Conservation (phyloP, 2,888 invertebrate genomes). For the Stenodera caucasica region DNA sequence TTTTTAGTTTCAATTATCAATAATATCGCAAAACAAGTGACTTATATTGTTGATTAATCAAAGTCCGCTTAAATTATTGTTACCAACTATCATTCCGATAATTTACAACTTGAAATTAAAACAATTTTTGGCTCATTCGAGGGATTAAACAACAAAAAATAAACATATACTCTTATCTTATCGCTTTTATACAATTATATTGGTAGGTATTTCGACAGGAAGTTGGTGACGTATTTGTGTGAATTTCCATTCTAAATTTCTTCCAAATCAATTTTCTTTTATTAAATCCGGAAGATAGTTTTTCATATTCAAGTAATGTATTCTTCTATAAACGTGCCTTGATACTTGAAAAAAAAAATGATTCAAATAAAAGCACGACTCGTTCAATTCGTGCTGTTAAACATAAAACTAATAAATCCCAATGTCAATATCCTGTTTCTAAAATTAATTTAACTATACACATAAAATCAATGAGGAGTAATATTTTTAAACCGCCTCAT, state of each 20-base stretch:
- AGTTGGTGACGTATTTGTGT: neutral
- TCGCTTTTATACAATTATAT: neutral
- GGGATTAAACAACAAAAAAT: no score
- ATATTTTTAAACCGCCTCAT: neutral
- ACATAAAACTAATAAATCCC: neutral
- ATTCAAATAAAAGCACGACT: no score
- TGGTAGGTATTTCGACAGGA: neutral
- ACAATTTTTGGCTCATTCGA: neutral
- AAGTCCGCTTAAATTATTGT: neutral
- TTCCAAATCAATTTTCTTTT: neutral
- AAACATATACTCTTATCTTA: neutral
- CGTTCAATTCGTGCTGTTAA: neutral
- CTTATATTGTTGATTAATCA: slow-evolving; percentile 4
- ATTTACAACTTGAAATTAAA: neutral
- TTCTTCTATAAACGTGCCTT: neutral
- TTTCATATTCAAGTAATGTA: neutral
- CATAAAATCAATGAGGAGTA: neutral
- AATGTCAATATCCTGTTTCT: slow-evolving; percentile 12
- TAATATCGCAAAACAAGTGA: neutral
- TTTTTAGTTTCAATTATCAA: neutral
- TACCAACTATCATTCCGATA: no score
- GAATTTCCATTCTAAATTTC: neutral
- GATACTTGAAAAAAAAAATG: no score
- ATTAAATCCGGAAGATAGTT: neutral
- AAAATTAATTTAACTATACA: neutral